These are phyloP conservation scores for Paraescarpia echinospica DNA, from an alignment of 1,140 invertebrate species.

Conservation along the genomic window DNA sequence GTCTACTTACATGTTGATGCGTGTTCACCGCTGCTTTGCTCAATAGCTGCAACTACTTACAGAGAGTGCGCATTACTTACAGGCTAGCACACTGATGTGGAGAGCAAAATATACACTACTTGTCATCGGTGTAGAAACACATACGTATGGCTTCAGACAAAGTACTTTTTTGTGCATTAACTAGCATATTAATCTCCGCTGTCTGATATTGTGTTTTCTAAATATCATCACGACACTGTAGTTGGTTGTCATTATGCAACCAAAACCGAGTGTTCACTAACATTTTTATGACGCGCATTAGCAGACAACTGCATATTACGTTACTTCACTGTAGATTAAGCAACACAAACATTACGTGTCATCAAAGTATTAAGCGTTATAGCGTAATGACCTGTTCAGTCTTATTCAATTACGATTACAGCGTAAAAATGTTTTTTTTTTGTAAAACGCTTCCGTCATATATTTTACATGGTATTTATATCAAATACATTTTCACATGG, in stretches of 20 bases:
- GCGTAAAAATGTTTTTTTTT: no score
- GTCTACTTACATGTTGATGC: not conserved
- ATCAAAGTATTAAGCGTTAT: not conserved
- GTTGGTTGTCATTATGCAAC: not conserved
- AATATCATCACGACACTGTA: not conserved
- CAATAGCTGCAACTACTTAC: not conserved
- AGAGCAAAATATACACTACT: no score
- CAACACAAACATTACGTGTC: not conserved
- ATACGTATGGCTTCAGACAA: not conserved
- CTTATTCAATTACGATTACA: not conserved
- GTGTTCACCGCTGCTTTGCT: not conserved
- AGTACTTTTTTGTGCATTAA: not conserved
- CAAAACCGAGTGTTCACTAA: not conserved
- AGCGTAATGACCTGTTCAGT: not conserved
- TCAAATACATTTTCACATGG: no score
- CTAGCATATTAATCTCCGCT: not conserved
- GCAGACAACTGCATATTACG: not conserved
- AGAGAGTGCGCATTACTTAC: no score
- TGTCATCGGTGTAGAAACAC: not conserved
- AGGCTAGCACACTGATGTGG: no score
- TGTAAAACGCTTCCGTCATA: no score
- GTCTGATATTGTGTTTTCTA: not conserved
- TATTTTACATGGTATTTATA: no score
- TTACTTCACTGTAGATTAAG: not conserved
- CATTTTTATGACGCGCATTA: not conserved